Conservation (phyloP, 2,113 vertebrate species). For the Macrotus californicus region DNA sequence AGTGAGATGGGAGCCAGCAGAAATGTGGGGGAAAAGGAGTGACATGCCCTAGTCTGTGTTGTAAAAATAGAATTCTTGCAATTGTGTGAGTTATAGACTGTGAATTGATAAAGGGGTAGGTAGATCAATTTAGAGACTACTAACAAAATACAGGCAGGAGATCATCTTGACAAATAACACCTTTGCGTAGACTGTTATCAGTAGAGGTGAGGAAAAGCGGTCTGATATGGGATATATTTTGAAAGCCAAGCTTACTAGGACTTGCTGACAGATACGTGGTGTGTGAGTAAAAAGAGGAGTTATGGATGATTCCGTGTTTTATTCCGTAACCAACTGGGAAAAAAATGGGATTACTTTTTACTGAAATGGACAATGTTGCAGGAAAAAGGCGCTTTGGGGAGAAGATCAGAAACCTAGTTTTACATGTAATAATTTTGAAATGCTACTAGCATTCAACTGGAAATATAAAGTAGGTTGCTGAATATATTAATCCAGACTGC, state of each 20-base stretch:
- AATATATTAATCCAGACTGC: neutral
- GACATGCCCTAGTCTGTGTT: neutral
- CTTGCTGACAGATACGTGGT: conserved; percentile 28
- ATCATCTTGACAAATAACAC: conserved; percentile 40
- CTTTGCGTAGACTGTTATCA: neutral
- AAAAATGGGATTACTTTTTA: neutral
- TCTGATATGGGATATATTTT: neutral
- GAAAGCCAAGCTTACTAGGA: neutral
- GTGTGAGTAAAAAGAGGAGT: neutral
- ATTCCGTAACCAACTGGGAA: neutral
- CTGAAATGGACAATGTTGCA: neutral
- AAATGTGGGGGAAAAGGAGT: neutral
- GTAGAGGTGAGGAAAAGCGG: conserved; percentile 36
- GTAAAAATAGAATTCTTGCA: neutral
- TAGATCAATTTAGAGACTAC: neutral
- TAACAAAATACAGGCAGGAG: conserved; percentile 9
- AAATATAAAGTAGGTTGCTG: neutral
- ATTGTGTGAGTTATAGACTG: neutral
- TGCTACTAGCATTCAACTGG: neutral
- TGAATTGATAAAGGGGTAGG: neutral
- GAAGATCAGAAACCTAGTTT: neutral
- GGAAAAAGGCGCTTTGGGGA: neutral
- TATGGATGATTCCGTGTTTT: neutral
- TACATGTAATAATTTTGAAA: neutral
- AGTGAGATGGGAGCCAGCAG: neutral